Conservation (phyloP, 2,113 vertebrate genomes). For the Macrotus californicus region DNA sequence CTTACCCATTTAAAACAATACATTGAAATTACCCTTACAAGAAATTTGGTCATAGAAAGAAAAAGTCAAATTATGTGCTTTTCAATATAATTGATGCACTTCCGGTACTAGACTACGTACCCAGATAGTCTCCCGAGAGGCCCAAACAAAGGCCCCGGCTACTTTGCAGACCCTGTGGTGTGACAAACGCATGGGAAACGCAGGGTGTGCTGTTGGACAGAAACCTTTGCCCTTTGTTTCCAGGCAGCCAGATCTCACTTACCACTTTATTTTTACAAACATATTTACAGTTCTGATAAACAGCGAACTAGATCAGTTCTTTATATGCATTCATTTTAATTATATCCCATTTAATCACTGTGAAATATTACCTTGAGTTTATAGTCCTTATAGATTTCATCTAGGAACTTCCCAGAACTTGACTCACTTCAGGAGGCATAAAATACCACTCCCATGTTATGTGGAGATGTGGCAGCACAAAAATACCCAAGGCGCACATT, state of each 20-base stretch:
- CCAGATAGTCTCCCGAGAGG: background rate
- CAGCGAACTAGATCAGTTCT: background rate
- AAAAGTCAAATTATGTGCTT: background rate
- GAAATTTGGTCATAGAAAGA: background rate
- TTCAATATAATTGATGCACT: background rate
- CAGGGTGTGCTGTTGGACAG: background rate
- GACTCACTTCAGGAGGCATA: background rate
- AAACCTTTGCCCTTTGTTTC: conserved; percentile 36
- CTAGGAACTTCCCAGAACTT: background rate
- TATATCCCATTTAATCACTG: background rate
- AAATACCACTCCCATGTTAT: background rate
- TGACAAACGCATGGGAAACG: background rate
- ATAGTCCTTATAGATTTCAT: background rate
- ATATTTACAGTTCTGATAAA: background rate
- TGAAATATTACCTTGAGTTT: background rate
- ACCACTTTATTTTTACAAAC: background rate
- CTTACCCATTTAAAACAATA: background rate
- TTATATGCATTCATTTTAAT: background rate
- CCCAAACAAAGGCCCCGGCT: background rate
- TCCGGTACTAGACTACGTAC: background rate
- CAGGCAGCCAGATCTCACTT: background rate
- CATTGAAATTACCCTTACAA: background rate
- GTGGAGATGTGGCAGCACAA: background rate
- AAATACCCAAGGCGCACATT: background rate
- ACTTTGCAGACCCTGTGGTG: background rate